phyloP scores from a whole-genome alignment of 2,113 vertebrate species.

The Zosterops hypoxanthus region DNA sequence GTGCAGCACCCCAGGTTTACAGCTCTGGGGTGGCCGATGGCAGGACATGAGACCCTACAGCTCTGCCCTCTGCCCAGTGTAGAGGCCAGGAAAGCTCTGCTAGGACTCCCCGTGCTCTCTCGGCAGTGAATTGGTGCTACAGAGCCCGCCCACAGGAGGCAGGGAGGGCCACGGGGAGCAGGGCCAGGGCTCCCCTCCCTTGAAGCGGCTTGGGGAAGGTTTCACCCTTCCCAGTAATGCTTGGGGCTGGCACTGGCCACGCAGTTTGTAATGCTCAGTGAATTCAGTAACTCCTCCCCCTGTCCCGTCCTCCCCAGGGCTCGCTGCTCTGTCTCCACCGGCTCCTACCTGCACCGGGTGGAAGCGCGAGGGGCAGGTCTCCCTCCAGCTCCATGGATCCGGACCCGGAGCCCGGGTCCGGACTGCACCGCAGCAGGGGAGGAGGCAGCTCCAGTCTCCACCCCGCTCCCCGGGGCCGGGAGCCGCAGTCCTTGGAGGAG shows the following conservation, averaged over 20 bases:
- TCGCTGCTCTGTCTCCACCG: not conserved
- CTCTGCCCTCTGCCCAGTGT: not conserved
- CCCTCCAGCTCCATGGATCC: not conserved
- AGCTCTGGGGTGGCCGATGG: not conserved
- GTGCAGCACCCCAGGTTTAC: not conserved
- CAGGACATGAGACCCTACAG: not conserved
- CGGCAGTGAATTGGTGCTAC: not conserved
- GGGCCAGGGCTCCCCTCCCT: not conserved
- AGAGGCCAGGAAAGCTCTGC: not conserved
- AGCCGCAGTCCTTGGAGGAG: not conserved
- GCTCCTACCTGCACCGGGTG: conserved; percentile 24
- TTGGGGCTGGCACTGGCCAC: not conserved
- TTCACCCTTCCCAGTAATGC: not conserved
- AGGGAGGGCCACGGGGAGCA: not conserved
- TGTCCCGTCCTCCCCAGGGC: not conserved
- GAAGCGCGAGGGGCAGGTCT: not conserved
- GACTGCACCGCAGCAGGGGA: not conserved
- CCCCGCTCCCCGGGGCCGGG: not conserved
- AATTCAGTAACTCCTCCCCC: not conserved
- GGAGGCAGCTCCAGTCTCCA: not conserved
- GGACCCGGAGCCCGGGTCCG: not conserved
- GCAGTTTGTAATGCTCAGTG: not conserved
- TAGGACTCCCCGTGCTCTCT: not conserved
- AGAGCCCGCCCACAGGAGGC: not conserved
- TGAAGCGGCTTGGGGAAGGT: rapidly evolving